Evolutionary conservation across 2,888 invertebrate genomes (phyloP), one percentile per base, ranked within the genome.

Genomic region (Altica lythri): DNA sequence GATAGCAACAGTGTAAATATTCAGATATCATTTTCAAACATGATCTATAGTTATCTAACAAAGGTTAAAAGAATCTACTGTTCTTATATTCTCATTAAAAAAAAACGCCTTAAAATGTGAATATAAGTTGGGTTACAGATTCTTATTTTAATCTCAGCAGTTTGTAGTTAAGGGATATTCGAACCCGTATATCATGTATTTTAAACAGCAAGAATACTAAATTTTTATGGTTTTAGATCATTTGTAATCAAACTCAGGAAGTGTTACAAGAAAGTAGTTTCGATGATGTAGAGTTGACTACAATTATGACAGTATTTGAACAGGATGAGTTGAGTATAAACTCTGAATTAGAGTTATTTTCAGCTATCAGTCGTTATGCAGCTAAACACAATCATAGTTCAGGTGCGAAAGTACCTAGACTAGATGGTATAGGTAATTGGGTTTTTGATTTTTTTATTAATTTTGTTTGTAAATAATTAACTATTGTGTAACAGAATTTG

Each of bases 291-390:
- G 89, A 91, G 64, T 72, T 88, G 1, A 83, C 83, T 42, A 92
- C 92, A 0, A 77, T 92, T 22, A 79, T 88, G 53, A 87, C 86
- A 0, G 83, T 92, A 34, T 83, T 92, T 50, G 88, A 90, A 18
- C 83, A 88, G 60, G 86, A 90, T 35, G 83, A 86, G 47, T 76
- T 92, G 16, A 85, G 86, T 62, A 82, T 91, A 18, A 82, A 83
- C 63, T 88, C 89, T 1, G 92, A 92, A 72, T 72, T 90, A 68
- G 88, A 89, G 63, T 74, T 92, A 29, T 92, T 91, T 72, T 82
- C 84, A 57, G 91, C 90, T 0, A 77, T 89, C 0, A 81, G 84
- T n/a, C 80, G 85, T 65, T 88, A 86, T 77, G 83, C 83, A 4
- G 77, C 76, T 47, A 80, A 83, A 43, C 81, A 86, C 61, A 84